Conservation (phyloP, 2,113 vertebrate genomes). For the Spea bombifrons region DNA sequence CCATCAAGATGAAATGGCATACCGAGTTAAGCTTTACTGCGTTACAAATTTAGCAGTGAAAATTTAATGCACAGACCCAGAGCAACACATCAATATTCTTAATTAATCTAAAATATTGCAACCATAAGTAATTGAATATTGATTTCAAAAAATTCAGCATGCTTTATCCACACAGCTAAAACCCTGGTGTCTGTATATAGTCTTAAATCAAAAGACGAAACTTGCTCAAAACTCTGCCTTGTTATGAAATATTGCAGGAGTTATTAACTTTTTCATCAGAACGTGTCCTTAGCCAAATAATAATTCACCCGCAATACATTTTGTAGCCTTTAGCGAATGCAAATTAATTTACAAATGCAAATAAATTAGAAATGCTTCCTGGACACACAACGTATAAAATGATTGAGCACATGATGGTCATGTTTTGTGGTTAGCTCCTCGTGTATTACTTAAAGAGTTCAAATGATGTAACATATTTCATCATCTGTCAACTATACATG, state of each 20-base stretch:
- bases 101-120: slow-evolving; percentile 46
- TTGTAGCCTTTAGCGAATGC: neutral
- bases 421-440: too few relatives aligned
- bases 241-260: slow-evolving; percentile 23
- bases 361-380: too few relatives aligned
- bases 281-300: neutral
- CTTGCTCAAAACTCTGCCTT: slow-evolving; percentile 3
- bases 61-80: slow-evolving; percentile 22
- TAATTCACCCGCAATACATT: neutral
- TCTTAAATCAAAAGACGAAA: slow-evolving; percentile 7
- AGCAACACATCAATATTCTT: slow-evolving; percentile 42
- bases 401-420: too few relatives aligned
- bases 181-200: neutral
- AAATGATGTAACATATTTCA: too few relatives aligned
- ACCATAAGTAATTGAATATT: slow-evolving; percentile 48
- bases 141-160: slow-evolving; percentile 32
- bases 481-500: too few relatives aligned
- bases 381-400: too few relatives aligned
- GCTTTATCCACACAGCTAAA: slow-evolving; percentile 25
- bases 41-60: slow-evolving; percentile 32
- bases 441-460: too few relatives aligned
- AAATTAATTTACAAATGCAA: neutral
- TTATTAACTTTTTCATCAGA: neutral
- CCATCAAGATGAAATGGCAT: slow-evolving; percentile 29
- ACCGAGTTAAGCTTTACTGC: slow-evolving; percentile 36